A percentile compares a stretch with the other conserved stretches of the same genome.
Conservation (phyloP, 2,113 vertebrate species). For the Ariopsis seemanni region DNA sequence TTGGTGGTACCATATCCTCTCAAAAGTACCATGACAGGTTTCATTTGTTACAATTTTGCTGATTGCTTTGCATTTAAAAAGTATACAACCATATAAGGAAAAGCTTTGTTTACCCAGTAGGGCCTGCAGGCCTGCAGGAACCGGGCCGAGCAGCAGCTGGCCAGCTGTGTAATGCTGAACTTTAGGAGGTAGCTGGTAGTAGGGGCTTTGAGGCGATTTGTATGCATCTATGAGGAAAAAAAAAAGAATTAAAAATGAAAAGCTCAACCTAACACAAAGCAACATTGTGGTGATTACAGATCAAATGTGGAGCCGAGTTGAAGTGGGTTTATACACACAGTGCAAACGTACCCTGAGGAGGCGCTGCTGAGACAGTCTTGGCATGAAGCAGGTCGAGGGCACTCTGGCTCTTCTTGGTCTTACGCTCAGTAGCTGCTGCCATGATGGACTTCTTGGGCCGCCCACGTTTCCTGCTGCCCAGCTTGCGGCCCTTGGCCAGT, state of each 20-base stretch:
- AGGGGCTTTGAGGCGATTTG: slow-evolving; percentile 92
- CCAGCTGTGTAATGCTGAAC: slow-evolving; percentile 87
- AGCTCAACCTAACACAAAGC: background rate
- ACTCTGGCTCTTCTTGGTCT: slow-evolving; percentile 87
- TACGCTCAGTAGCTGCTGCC: slow-evolving; percentile 76
- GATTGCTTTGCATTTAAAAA: background rate
- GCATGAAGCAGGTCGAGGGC: slow-evolving; percentile 89
- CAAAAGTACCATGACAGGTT: background rate
- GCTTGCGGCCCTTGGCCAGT: slow-evolving; percentile 87
- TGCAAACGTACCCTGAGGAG: slow-evolving; percentile 83
- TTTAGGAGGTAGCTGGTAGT: slow-evolving; percentile 98
- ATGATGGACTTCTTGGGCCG: slow-evolving; percentile 90
- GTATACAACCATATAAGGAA: background rate
- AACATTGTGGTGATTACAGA: background rate
- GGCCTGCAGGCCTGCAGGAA: slow-evolving; percentile 91
- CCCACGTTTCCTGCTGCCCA: slow-evolving; percentile 90
- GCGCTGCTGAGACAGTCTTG: slow-evolving; percentile 86
- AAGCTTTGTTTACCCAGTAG: slow-evolving; percentile 82
- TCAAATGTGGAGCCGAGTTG: background rate
- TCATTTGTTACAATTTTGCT: background rate
- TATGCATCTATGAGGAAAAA: slow-evolving; percentile 78
- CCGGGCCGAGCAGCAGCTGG: slow-evolving; percentile 86
- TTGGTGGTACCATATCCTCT: background rate
- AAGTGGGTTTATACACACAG: background rate
- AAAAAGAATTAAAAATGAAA: slow-evolving; percentile 10